A percentile compares a stretch with the other conserved stretches of the same genome.
Evolutionary conservation across 2,113 vertebrate species (phyloP).

Genomic region (Microcebus tavaratra): DNA sequence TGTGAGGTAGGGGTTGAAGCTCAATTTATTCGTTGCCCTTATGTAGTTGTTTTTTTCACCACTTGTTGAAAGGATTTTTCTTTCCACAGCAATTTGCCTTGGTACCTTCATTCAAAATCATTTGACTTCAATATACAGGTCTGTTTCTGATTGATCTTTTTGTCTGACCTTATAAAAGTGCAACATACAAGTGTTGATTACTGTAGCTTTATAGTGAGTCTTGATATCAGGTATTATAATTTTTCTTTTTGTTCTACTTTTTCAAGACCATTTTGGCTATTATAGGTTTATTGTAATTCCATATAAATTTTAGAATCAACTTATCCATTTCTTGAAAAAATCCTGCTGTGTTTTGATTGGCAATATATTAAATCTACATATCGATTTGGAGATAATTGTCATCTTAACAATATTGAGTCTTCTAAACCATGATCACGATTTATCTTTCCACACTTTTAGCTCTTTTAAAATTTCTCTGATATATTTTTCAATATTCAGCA

Average conservation of each 20-base stretch:
- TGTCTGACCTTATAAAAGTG: neutral
- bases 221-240: constrained; percentile 5
- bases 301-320: neutral
- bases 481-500: neutral
- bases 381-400: neutral
- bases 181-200: neutral
- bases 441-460: constrained; percentile 7
- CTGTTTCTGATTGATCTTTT: neutral
- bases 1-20: neutral
- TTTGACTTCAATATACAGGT: neutral
- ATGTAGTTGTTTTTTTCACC: neutral
- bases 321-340: neutral
- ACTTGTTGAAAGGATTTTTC: neutral
- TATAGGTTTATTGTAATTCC: neutral
- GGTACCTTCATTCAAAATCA: neutral
- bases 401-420: neutral
- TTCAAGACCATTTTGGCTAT: neutral
- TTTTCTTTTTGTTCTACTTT: neutral
- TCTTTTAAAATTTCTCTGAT: neutral
- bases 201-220: neutral
- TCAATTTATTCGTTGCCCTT: neutral
- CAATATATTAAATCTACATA: neutral
- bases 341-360: neutral
- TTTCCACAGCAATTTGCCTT: neutral
- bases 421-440: neutral